Base-by-base conservation (phyloP, 2,113 vertebrate species). In the Brienomyrus brachyistius region DNA sequence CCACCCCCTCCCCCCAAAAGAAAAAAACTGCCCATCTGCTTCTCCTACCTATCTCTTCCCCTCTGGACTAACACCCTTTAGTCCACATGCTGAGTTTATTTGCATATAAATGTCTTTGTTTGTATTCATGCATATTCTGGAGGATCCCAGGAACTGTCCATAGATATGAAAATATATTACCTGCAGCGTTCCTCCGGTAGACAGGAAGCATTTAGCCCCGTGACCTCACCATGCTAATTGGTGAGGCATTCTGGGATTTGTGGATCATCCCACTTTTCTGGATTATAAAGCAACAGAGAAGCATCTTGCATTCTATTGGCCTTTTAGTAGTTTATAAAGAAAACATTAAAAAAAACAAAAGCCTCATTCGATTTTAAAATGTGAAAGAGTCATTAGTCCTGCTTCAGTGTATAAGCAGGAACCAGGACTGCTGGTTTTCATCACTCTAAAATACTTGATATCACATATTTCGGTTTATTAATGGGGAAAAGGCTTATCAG, bases 101-200 rank as follows among this genome's bases (percentile, higher is more conserved):
- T 96, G 93, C 95, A 96, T 96, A 95, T 94, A 95, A 95, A 95
- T 95, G 94, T 95, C 94, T 95, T 95, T 95, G 94, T 95, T 94
- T 95, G 90, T 95, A 92, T 93, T 95, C 94, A 95, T 94, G 94
- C 94, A 95, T 95, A 93, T 94, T 94, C 92, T 93, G 94, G 91
- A 91, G 92, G 92, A 94, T 94, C 91, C 90, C 92, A 92, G 88
- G 95, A 95, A 95, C 92, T 95, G 94, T 93, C 90, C 93, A 94
- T 91, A 94, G 92, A 92, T 94, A 95, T 94, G 94, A 94, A 95
- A 95, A 95, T 94, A 93, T 94, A 96, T 95, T 95, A 94, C 89
- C 66, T 40, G 27, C 45, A 40, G 27, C 88, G 91, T 91, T 93
- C 95, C 90, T 92, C 93, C 93, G 27, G 89, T 66, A 92, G 90